Evolutionary conservation across 2,113 vertebrate species (phyloP).

Genomic region (Paralichthys olivaceus): DNA sequence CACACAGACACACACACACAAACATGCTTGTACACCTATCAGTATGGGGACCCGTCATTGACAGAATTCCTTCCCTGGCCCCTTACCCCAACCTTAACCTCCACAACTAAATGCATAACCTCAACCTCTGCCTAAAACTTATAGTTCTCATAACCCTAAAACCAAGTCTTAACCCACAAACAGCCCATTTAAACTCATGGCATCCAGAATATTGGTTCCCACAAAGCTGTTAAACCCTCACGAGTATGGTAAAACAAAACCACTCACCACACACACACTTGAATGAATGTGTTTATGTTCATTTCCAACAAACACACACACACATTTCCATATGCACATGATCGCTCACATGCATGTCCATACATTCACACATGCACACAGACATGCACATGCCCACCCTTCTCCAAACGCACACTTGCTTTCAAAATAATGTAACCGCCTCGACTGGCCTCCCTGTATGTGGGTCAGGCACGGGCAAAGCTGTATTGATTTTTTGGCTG

Average conservation of each 20-base stretch:
- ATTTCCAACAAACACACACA: too few relatives aligned
- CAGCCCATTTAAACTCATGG: neutral
- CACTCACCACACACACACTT: neutral
- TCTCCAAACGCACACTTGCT: neutral
- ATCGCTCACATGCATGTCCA: neutral
- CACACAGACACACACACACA: conserved; percentile 11
- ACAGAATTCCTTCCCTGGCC: neutral
- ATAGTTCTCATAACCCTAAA: neutral
- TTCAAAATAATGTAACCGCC: conserved; percentile 58
- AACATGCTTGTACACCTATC: conserved; percentile 26
- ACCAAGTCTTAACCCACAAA: neutral
- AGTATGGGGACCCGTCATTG: neutral
- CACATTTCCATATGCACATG: neutral
- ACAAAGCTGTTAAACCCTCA: neutral
- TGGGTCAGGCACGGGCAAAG: conserved; percentile 83
- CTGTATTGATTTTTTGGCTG: conserved; percentile 82
- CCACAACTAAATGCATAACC: neutral
- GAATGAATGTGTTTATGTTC: neutral
- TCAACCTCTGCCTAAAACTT: neutral
- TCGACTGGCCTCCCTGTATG: conserved; percentile 74
- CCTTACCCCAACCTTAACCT: neutral
- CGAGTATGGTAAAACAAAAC: neutral
- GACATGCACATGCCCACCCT: neutral
- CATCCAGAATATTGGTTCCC: neutral
- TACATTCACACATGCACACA: neutral